Percentiles rank a stretch among this genome's conserved stretches.
phyloP scores from a whole-genome alignment of 2,113 vertebrate genomes.

The Synchiropus splendidus region DNA sequence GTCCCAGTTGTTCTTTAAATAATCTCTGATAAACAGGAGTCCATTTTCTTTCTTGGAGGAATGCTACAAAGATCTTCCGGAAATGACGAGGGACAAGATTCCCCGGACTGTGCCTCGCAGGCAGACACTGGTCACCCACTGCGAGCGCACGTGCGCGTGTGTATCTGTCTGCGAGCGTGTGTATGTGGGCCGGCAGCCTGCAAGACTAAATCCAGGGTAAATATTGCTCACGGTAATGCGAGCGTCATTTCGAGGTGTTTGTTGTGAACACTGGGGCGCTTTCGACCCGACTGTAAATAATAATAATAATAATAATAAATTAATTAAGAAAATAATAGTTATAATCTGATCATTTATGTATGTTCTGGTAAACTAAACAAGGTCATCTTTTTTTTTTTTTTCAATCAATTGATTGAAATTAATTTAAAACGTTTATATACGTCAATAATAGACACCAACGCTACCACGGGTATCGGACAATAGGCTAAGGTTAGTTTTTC shows the following conservation, averaged over 20 bases:
- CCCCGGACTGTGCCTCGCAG: slow-evolving; percentile 18
- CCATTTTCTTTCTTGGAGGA: slow-evolving; percentile 67
- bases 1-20: slow-evolving; percentile 10
- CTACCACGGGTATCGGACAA: too few relatives aligned
- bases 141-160: not conserved
- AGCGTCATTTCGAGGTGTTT: slow-evolving; percentile 20
- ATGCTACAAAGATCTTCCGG: slow-evolving; percentile 48
- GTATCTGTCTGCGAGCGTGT: not conserved
- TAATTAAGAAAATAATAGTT: too few relatives aligned
- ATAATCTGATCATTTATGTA: too few relatives aligned
- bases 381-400: too few relatives aligned
- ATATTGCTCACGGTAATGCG: slow-evolving; percentile 1
- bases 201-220: not conserved
- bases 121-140: not conserved
- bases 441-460: too few relatives aligned
- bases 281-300: too few relatives aligned
- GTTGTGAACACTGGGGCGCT: slow-evolving; percentile 18
- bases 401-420: too few relatives aligned
- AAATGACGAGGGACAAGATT: not conserved
- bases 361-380: too few relatives aligned
- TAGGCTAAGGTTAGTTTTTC: too few relatives aligned
- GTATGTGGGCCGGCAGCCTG: slow-evolving; percentile 10
- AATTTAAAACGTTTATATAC: too few relatives aligned
- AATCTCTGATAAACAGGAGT: slow-evolving; percentile 40
- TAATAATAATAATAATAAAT: too few relatives aligned